phyloP scores from a whole-genome alignment of 1,140 invertebrate genomes.

The Aphelinus atriplicis region DNA sequence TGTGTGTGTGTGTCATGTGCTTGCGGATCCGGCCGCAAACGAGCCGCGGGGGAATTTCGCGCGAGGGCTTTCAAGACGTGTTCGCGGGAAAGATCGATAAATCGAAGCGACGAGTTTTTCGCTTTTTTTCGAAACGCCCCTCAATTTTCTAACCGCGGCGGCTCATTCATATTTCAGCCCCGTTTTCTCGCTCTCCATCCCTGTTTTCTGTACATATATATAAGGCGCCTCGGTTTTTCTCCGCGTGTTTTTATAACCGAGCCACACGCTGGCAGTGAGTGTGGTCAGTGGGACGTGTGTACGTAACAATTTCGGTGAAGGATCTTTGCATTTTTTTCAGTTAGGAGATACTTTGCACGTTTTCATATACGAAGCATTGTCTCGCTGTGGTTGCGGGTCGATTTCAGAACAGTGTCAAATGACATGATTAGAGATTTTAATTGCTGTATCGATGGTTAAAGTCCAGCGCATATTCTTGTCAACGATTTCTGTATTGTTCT shows the following conservation, averaged over 20 bases:
- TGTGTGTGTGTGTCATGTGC: no score
- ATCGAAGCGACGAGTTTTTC: conserved; percentile 19
- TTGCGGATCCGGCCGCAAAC: no score
- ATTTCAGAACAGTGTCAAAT: no score
- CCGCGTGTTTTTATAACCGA: background rate
- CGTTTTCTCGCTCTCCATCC: background rate
- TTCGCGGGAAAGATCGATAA: conserved; percentile 25
- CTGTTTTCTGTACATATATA: background rate
- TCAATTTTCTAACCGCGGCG: background rate
- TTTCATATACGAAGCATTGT: no score
- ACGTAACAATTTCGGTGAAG: no score
- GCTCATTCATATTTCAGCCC: conserved; percentile 31
- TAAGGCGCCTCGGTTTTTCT: background rate
- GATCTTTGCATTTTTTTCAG: background rate
- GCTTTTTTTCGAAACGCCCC: conserved; percentile 28
- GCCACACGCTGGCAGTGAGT: background rate
- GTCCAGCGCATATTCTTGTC: no score
- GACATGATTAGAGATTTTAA: no score
- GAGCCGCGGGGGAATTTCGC: background rate
- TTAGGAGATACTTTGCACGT: background rate
- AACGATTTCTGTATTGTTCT: no score
- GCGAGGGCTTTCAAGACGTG: conserved; percentile 14
- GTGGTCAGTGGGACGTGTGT: background rate
- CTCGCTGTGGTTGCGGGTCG: no score
- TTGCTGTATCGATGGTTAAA: no score